Evolutionary conservation across 2,888 invertebrate genomes (phyloP).

Genomic region (Villa cingulata): DNA sequence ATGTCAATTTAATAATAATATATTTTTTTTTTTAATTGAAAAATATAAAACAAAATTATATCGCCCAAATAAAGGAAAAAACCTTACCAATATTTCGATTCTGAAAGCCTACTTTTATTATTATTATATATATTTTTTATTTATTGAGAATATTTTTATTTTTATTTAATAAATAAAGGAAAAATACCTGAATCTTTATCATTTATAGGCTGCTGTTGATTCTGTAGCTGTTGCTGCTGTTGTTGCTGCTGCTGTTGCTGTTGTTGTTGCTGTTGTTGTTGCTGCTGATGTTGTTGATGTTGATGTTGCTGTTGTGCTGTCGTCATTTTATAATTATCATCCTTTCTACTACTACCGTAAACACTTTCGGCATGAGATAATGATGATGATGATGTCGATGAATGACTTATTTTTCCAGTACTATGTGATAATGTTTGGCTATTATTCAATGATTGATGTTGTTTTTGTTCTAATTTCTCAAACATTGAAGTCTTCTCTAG

Average conservation of each 20-base stretch:
- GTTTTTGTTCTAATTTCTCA: constrained; percentile 18
- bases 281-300: too few species aligned
- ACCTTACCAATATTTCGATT: too few species aligned
- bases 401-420: constrained; percentile 11
- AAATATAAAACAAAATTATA: too few species aligned
- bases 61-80: too few species aligned
- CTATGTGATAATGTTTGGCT: constrained; percentile 15
- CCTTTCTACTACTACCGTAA: constrained; percentile 17
- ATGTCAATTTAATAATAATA: too few species aligned
- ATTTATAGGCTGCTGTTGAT: constrained; percentile 7
- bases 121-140: too few species aligned
- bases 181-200: constrained; percentile 22
- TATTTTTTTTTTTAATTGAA: too few species aligned
- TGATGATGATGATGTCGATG: neutral
- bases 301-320: neutral
- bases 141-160: too few species aligned
- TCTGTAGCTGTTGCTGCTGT: constrained; percentile 5
- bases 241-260: constrained; percentile 1
- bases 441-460: constrained; percentile 12
- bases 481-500: constrained; percentile 37
- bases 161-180: neutral
- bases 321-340: constrained; percentile 15
- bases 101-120: too few species aligned
- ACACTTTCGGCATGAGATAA: constrained; percentile 15
- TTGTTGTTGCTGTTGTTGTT: too few species aligned